Percentiles rank a stretch among this genome's conserved stretches.
Evolutionary conservation across 2,797 vertebrate genomes (phyloP).

Genomic region (Sciurus carolinensis): DNA sequence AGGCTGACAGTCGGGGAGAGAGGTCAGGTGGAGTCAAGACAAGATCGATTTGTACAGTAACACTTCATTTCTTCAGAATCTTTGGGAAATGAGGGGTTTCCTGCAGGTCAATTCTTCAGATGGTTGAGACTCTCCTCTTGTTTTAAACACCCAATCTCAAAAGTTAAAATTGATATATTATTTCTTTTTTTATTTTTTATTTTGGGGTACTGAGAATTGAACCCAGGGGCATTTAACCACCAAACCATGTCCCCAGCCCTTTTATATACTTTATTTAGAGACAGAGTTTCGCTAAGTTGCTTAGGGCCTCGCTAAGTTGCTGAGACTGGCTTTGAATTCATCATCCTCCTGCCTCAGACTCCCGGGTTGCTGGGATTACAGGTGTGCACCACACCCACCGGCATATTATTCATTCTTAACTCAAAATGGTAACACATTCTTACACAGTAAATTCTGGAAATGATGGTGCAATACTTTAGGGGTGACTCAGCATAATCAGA

Average conservation of each 20-base stretch:
- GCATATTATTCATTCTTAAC: constrained; percentile 25
- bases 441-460: constrained; percentile 48
- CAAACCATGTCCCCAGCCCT: too few relatives aligned
- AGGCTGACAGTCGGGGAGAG: neutral
- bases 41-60: constrained; percentile 33
- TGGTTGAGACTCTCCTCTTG: constrained; percentile 38
- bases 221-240: too few relatives aligned
- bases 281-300: too few relatives aligned
- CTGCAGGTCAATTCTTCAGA: constrained; percentile 43
- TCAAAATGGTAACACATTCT: neutral
- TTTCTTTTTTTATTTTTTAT: neutral
- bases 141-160: constrained; percentile 62
- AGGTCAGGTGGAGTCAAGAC: constrained; percentile 47
- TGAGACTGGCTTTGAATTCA: too few relatives aligned
- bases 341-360: too few relatives aligned
- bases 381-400: too few relatives aligned
- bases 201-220: too few relatives aligned
- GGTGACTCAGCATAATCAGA: constrained; percentile 42
- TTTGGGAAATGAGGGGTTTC: constrained; percentile 59
- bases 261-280: too few relatives aligned
- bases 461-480: neutral
- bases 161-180: constrained; percentile 42
- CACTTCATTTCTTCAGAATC: constrained; percentile 52
- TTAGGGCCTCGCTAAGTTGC: too few relatives aligned
- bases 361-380: too few relatives aligned